Evolutionary conservation across 2,888 invertebrate species (phyloP).

Genomic region (Euzetes globulus): DNA sequence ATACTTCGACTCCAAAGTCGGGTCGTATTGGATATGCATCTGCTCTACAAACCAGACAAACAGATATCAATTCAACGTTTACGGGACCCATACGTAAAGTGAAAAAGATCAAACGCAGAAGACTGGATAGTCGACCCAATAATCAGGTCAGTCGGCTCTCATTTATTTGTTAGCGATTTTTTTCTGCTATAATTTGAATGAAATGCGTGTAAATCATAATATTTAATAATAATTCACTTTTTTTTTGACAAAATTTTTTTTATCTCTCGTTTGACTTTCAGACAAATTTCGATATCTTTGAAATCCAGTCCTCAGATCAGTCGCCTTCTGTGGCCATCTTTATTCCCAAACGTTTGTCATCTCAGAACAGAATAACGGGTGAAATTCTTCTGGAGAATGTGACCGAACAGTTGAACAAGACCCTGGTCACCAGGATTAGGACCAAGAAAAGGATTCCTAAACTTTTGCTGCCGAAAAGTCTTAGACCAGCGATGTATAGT

Average conservation of each 20-base stretch:
- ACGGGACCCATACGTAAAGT: constrained; percentile 7
- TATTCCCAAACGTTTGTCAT: neutral
- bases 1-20: neutral
- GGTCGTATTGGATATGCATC: constrained; percentile 18
- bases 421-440: neutral
- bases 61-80: neutral
- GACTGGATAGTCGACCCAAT: neutral
- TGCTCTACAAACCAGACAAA: constrained; percentile 26
- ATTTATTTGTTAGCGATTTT: neutral
- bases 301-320: constrained; percentile 1
- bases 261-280: neutral
- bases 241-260: neutral
- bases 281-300: constrained; percentile 13
- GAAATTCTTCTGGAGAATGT: neutral
- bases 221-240: neutral
- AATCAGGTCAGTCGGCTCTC: constrained; percentile 10
- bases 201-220: neutral
- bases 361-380: neutral
- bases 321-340: constrained; percentile 1
- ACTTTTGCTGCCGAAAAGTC: constrained; percentile 40
- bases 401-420: neutral
- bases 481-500: constrained; percentile 42
- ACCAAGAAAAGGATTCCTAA: constrained; percentile 38
- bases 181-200: neutral
- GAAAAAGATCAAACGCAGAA: constrained; percentile 2